These are phyloP conservation scores for Cryptocephalus moraei DNA, from an alignment of 2,888 invertebrate species.

Conservation along the genomic window DNA sequence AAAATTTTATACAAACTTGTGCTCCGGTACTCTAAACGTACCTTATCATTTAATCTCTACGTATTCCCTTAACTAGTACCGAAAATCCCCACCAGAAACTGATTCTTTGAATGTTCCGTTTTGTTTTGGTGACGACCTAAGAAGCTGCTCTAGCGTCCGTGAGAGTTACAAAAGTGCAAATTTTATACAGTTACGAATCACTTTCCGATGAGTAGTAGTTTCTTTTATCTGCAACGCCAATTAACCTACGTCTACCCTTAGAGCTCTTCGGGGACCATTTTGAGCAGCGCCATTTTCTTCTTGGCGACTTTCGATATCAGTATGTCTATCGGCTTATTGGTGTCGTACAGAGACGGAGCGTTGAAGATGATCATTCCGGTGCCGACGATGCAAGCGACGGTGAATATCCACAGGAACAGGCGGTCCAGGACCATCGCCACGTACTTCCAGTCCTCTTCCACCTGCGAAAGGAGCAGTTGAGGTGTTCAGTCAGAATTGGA, in stretches of 20 bases:
- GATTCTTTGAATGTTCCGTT: too few species aligned
- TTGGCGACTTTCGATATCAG: constrained; percentile 85
- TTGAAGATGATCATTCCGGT: constrained; percentile 80
- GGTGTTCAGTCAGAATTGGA: neutral
- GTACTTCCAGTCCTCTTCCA: constrained; percentile 97
- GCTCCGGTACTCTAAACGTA: too few species aligned
- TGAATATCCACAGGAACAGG: constrained; percentile 91
- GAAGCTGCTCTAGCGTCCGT: too few species aligned
- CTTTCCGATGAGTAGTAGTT: neutral
- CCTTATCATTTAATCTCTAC: too few species aligned
- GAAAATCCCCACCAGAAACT: too few species aligned
- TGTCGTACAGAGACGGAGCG: constrained; percentile 88
- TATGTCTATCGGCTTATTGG: constrained; percentile 80
- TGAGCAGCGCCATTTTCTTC: constrained; percentile 77
- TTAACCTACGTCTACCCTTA: constrained; percentile 16
- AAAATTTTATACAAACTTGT: too few species aligned
- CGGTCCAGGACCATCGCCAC: constrained; percentile 94
- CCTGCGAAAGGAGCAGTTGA: constrained; percentile 48
- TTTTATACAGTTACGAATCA: too few species aligned
- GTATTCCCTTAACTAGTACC: too few species aligned
- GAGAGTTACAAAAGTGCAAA: too few species aligned
- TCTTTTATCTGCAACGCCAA: neutral
- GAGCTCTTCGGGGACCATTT: constrained; percentile 64
- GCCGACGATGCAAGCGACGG: constrained; percentile 85
- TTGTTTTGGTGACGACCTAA: too few species aligned